These are phyloP conservation scores for Hipparchia sbordonii DNA, from an alignment of 2,888 invertebrate genomes.

Conservation along the genomic window DNA sequence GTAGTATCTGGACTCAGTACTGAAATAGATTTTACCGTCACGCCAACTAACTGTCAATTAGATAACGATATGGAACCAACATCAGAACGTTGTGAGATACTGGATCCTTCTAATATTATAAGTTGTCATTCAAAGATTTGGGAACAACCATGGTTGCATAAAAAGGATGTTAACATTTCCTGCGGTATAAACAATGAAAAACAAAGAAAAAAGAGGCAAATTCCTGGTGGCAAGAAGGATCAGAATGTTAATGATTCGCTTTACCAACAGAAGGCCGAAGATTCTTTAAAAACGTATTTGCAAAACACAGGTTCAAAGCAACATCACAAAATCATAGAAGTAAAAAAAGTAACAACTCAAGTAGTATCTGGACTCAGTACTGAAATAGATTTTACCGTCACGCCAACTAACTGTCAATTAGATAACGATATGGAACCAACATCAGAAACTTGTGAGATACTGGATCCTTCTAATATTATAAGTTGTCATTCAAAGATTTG, in stretches of 20 bases:
- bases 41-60: constrained; percentile 46
- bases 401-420: constrained; percentile 46
- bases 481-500: constrained; percentile 50
- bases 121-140: constrained; percentile 50
- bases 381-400: constrained; percentile 52
- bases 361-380: constrained; percentile 52
- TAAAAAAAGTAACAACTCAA: constrained; percentile 50
- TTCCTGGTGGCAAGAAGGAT: constrained; percentile 24
- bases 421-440: constrained; percentile 24
- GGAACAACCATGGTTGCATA: constrained; percentile 46
- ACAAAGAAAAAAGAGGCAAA: constrained; percentile 32
- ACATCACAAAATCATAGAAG: constrained; percentile 49
- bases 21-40: constrained; percentile 52
- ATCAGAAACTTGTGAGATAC: background rate
- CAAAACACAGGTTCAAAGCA: constrained; percentile 41
- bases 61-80: constrained; percentile 21
- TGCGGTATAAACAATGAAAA: constrained; percentile 10
- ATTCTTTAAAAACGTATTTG: constrained; percentile 53
- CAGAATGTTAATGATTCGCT: constrained; percentile 45
- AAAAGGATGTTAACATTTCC: background rate
- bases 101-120: constrained; percentile 53
- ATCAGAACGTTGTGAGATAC: background rate
- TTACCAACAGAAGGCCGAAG: constrained; percentile 50
- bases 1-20: constrained; percentile 52
- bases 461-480: constrained; percentile 55